phyloP scores from a whole-genome alignment of 2,888 invertebrate species.

The Macrosoma leucophasiata region DNA sequence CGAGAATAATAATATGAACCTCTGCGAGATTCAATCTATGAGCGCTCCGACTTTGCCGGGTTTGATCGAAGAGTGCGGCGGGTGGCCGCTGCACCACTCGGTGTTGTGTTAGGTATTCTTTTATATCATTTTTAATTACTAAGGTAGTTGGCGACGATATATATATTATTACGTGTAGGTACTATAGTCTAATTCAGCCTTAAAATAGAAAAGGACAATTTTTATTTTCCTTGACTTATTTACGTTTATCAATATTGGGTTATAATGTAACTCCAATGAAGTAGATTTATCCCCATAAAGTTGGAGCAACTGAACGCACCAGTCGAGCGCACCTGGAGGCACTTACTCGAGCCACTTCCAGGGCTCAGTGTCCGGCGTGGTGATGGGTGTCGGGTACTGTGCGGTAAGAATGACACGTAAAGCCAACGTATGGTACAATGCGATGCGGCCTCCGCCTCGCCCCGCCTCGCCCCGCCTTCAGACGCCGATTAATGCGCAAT shows the following conservation, averaged over 20 bases:
- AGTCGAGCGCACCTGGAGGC: conserved; percentile 21
- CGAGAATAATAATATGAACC: no score
- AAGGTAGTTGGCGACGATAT: no score
- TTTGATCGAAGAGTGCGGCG: no score
- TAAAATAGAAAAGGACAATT: conserved; percentile 8
- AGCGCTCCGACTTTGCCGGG: no score
- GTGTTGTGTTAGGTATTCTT: no score
- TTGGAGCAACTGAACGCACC: not conserved
- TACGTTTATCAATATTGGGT: not conserved
- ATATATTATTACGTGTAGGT: no score
- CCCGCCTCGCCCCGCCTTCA: not conserved
- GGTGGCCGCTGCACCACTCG: no score
- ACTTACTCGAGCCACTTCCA: conserved; percentile 94
- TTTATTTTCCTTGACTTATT: not conserved
- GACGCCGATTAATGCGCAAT: no score
- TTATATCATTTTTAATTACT: no score
- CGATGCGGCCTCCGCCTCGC: not conserved
- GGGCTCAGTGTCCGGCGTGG: conserved; percentile 91
- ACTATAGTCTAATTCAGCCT: conserved; percentile 2
- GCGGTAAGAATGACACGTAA: conserved; percentile 47
- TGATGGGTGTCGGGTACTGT: conserved; percentile 92
- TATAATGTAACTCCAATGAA: not conserved
- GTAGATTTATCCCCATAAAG: not conserved
- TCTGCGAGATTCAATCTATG: no score
- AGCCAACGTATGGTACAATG: not conserved